phyloP scores from a whole-genome alignment of 1,140 invertebrate species.

The Hyphantria cunea region DNA sequence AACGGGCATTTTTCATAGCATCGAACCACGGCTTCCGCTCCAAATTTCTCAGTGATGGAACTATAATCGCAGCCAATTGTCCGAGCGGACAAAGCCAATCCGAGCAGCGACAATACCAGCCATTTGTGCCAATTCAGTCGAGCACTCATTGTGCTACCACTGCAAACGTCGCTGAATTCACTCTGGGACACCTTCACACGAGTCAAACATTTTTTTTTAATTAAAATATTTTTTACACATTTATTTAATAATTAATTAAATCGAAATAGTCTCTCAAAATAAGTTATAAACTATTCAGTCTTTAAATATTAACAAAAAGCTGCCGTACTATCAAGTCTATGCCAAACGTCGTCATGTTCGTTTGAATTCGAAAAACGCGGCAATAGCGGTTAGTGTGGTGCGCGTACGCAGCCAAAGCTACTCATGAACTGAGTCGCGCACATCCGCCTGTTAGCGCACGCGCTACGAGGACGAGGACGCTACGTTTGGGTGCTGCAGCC shows the following conservation, averaged over 20 bases:
- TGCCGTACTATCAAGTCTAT: background rate
- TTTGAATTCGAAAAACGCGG: slow-evolving; percentile 38
- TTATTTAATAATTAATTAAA: too few species aligned
- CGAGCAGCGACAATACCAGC: slow-evolving; percentile 76
- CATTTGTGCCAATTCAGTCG: slow-evolving; percentile 78
- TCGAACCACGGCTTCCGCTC: slow-evolving; percentile 75
- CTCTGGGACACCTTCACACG: slow-evolving; percentile 52
- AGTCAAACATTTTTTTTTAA: slow-evolving; percentile 34
- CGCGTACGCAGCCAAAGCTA: slow-evolving; percentile 70
- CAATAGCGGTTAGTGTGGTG: slow-evolving; percentile 34
- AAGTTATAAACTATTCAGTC: too few species aligned
- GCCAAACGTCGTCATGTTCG: slow-evolving; percentile 38
- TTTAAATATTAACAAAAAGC: too few species aligned
- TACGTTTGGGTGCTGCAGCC: slow-evolving; percentile 66
- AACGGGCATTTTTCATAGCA: slow-evolving; percentile 79
- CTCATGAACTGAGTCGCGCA: slow-evolving; percentile 53
- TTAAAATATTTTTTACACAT: too few species aligned
- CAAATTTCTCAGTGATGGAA: slow-evolving; percentile 79
- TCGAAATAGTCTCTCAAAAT: too few species aligned
- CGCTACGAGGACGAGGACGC: slow-evolving; percentile 49
- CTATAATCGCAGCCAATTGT: slow-evolving; percentile 80
- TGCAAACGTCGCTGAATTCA: slow-evolving; percentile 41
- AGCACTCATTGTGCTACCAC: slow-evolving; percentile 64
- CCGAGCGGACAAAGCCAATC: slow-evolving; percentile 79
- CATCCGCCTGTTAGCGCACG: slow-evolving; percentile 37